Conservation (phyloP, 1,140 invertebrate genomes). For the Hylyphantes graminicola region DNA sequence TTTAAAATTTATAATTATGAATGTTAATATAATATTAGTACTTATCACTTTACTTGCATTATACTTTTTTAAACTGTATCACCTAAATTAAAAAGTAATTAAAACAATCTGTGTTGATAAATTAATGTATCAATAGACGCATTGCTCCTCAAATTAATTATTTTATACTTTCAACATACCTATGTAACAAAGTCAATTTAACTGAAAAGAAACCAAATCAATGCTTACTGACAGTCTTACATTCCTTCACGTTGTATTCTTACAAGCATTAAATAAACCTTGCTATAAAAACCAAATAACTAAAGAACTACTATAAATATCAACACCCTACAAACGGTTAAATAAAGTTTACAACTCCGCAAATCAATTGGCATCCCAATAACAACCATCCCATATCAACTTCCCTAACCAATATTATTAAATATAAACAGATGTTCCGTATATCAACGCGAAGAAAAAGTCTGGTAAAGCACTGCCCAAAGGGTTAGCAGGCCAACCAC, state of each 20-base stretch:
- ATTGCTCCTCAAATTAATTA: too few species aligned
- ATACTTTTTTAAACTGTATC: too few species aligned
- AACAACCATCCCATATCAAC: not conserved
- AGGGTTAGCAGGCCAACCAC: slow-evolving; percentile 55
- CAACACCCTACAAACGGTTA: not conserved
- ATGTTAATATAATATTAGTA: too few species aligned
- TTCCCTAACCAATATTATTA: not conserved
- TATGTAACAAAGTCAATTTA: too few species aligned
- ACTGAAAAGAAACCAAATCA: not conserved
- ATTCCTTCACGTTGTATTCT: not conserved
- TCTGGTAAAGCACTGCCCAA: slow-evolving; percentile 28
- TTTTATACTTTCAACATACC: too few species aligned
- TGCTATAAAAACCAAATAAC: not conserved
- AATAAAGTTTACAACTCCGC: not conserved
- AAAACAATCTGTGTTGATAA: too few species aligned
- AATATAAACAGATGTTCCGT: slow-evolving; percentile 20
- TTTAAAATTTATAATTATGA: too few species aligned
- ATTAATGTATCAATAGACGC: too few species aligned
- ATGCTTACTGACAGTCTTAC: not conserved
- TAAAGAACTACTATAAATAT: too few species aligned
- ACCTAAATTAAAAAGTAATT: too few species aligned
- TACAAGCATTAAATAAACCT: slow-evolving; percentile 9
- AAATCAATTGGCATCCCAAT: not conserved
- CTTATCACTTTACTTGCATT: too few species aligned
- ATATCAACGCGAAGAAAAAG: slow-evolving; percentile 15